Evolutionary conservation across 2,797 vertebrate species (phyloP).

Genomic region (Arrhamphus sclerolepis): DNA sequence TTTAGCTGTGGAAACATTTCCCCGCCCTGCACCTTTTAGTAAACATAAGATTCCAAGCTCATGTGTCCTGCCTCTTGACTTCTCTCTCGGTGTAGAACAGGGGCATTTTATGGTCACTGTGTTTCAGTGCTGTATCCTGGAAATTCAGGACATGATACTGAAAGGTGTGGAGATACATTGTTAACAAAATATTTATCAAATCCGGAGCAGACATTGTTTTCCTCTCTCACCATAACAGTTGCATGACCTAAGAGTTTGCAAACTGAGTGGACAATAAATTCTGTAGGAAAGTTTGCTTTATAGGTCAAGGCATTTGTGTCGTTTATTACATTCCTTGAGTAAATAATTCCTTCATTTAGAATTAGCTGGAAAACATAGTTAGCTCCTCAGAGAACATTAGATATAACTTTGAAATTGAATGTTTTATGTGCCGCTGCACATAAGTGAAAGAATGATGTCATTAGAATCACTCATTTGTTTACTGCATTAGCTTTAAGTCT

Average conservation of each 20-base stretch:
- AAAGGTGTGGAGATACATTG: conserved; percentile 47
- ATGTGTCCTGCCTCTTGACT: conserved; percentile 21
- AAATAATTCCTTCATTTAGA: conserved; percentile 19
- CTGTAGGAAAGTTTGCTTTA: conserved; percentile 47
- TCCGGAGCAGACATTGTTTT: conserved; percentile 39
- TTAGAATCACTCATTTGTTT: conserved; percentile 3
- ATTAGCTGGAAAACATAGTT: conserved; percentile 7
- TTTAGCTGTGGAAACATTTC: conserved; percentile 72
- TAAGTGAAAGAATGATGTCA: neutral
- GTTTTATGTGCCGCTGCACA: conserved; percentile 8
- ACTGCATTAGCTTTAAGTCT: conserved; percentile 11
- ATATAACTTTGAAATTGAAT: no score
- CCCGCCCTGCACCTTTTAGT: conserved; percentile 57
- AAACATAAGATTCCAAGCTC: conserved; percentile 61
- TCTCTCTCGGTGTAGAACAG: conserved; percentile 22
- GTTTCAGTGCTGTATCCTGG: conserved; percentile 14
- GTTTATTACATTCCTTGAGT: conserved; percentile 30
- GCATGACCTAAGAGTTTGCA: conserved; percentile 6
- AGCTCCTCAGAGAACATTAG: conserved; percentile 30
- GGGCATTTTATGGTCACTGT: conserved; percentile 21
- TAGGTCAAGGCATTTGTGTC: conserved; percentile 22
- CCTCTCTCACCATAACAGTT: conserved; percentile 25
- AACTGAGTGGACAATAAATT: conserved; percentile 42
- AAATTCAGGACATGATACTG: conserved; percentile 47
- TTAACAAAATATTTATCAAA: conserved; percentile 59